Evolutionary conservation across 1,140 invertebrate species (phyloP), one percentile per base, ranked within the genome.

Genomic region (Hyles euphorbiae): DNA sequence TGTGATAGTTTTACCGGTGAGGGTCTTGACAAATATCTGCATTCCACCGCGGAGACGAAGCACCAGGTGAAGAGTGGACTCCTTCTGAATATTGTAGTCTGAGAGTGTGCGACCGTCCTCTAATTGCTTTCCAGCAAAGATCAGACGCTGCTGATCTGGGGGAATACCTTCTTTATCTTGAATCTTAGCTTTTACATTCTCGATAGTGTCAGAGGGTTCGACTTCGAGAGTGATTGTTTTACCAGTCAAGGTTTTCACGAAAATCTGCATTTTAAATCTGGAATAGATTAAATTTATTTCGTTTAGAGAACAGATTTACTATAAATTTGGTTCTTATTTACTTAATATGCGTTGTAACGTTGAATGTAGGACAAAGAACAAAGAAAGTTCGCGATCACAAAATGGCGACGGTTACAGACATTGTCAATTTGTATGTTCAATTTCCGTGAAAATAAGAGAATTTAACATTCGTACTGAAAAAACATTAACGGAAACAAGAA

Each of bases 41-140:
- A 83, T 83, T 53, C 95, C 95, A 83, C 95, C 96, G 63, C 94
- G 87, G 3, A 96, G 88, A 72, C 94, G 90, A 2, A 96, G 86
- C 3, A 96, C 95, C 57, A 97, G 83, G 74, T 96, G 95, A 7
- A 95, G 90, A 83, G 93, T 95, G 0, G 93, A 94, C 72, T 95
- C 94, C 63, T 94, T 94, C 69, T 95, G 93, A 69, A 92, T 92
- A 68, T 93, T 87, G 64, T 93, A 90, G 79, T 93, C 92, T 7
- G 93, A 94, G 2, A 96, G 80, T 0, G 94, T 96, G 47, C 94
- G 91, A 0, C 94, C 94, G 90, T 96, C 94, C 76, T 96, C 95
- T 3, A 96, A 78, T 80, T 96, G 94, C 75, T 95, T 95, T 22
- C 95, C 95, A 66, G 90, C 94, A 49, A 56, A 56, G 50, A 57